These are phyloP conservation scores for Caloenas nicobarica DNA, from an alignment of 2,113 vertebrate species.

Conservation along the genomic window DNA sequence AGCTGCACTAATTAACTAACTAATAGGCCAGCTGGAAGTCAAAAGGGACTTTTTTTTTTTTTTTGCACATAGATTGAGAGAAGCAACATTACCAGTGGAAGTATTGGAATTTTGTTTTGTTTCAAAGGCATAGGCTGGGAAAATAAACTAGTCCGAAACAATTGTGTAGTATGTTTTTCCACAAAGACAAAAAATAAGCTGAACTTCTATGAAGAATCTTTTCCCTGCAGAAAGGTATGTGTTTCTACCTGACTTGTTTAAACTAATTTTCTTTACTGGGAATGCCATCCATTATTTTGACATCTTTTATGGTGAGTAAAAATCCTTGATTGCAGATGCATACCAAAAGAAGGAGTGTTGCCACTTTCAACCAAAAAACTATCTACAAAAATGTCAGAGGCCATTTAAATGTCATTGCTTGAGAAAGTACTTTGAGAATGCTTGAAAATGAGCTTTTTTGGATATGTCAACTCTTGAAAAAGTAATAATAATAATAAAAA, in stretches of 20 bases:
- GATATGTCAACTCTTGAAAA: neutral
- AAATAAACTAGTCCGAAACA: neutral
- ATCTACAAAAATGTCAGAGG: neutral
- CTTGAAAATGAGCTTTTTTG: neutral
- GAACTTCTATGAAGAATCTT: neutral
- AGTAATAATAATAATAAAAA: neutral
- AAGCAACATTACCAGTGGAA: neutral
- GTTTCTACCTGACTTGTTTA: constrained; percentile 58
- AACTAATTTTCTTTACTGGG: constrained; percentile 57
- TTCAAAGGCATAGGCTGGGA: neutral
- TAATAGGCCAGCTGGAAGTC: constrained; percentile 11
- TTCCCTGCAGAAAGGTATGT: neutral
- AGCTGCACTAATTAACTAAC: constrained; percentile 46
- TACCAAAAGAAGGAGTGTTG: neutral
- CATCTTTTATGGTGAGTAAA: constrained; percentile 14
- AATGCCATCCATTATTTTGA: constrained; percentile 46
- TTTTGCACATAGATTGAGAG: neutral
- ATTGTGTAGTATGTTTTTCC: neutral
- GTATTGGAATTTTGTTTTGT: neutral
- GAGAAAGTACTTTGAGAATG: constrained; percentile 4
- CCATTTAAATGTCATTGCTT: constrained; percentile 30
- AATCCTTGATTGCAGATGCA: neutral
- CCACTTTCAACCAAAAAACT: constrained; percentile 6
- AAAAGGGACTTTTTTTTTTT: neutral
- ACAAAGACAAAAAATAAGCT: constrained; percentile 37